Percentiles rank a stretch among this genome's conserved stretches.
phyloP scores from a whole-genome alignment of 2,113 vertebrate species.

The Clarias batrachus region DNA sequence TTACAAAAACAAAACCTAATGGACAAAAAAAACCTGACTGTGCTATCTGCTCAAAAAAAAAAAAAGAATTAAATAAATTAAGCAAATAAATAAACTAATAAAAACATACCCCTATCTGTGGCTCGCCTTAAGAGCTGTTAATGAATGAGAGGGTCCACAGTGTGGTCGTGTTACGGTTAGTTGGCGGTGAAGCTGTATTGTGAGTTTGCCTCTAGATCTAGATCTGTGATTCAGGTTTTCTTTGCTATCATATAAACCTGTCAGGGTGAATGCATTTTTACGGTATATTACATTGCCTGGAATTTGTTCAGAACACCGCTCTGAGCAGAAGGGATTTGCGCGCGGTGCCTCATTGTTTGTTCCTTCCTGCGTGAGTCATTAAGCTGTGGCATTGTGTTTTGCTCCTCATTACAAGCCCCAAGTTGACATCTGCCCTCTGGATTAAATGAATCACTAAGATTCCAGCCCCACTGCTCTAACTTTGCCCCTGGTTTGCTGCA shows the following conservation, averaged over 20 bases:
- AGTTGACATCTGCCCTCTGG: conserved; percentile 48
- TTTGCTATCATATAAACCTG: background rate
- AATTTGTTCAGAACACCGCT: background rate
- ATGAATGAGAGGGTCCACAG: background rate
- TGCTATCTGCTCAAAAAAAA: background rate
- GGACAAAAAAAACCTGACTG: background rate
- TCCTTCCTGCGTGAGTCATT: conserved; percentile 69
- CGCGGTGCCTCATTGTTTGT: conserved; percentile 62
- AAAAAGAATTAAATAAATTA: no score
- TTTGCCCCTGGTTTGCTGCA: background rate
- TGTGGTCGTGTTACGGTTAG: background rate
- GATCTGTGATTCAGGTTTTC: background rate
- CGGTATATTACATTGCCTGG: background rate
- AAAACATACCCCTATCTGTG: background rate
- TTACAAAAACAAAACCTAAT: background rate
- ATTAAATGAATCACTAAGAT: conserved; percentile 37
- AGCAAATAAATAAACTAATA: no score
- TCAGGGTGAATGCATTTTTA: background rate
- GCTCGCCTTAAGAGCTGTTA: background rate
- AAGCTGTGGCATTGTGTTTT: conserved; percentile 61
- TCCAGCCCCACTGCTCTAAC: background rate
- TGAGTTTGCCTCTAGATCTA: background rate
- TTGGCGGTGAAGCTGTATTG: background rate
- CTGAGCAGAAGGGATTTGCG: conserved; percentile 49
- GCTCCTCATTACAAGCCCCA: conserved; percentile 59